Percentiles rank a stretch among this genome's conserved stretches.
Conservation (phyloP, 2,888 invertebrate genomes). For the Therioaphis trifolii region DNA sequence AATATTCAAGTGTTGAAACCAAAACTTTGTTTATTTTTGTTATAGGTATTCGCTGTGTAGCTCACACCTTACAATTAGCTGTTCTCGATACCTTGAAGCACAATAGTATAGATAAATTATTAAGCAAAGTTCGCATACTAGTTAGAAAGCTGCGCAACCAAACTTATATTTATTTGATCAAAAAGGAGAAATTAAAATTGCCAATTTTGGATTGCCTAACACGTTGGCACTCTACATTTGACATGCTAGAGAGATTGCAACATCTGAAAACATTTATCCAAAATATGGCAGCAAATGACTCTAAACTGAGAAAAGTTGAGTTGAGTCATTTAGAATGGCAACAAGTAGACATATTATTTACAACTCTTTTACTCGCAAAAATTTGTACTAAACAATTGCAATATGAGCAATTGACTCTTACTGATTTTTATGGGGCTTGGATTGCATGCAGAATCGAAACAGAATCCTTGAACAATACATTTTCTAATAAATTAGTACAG, state of each 20-base stretch:
- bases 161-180: conserved; percentile 6
- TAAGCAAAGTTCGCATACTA: background rate
- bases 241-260: background rate
- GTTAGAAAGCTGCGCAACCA: conserved; percentile 4
- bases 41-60: background rate
- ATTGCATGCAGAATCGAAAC: too few species aligned
- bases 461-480: too few species aligned
- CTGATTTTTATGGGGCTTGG: too few species aligned
- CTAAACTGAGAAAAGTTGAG: background rate
- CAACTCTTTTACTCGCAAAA: too few species aligned
- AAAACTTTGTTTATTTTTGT: too few species aligned
- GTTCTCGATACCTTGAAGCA: background rate
- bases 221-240: background rate
- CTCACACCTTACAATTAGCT: conserved; percentile 25
- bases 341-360: background rate
- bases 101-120: background rate
- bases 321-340: background rate
- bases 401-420: too few species aligned
- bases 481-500: too few species aligned
- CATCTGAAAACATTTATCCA: background rate
- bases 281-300: conserved; percentile 14
- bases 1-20: too few species aligned
- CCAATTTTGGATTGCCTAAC: conserved; percentile 7
- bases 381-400: too few species aligned
- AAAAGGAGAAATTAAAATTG: conserved; percentile 12